These are phyloP conservation scores for Heliconius sara DNA, from an alignment of 2,888 invertebrate genomes.

Conservation along the genomic window DNA sequence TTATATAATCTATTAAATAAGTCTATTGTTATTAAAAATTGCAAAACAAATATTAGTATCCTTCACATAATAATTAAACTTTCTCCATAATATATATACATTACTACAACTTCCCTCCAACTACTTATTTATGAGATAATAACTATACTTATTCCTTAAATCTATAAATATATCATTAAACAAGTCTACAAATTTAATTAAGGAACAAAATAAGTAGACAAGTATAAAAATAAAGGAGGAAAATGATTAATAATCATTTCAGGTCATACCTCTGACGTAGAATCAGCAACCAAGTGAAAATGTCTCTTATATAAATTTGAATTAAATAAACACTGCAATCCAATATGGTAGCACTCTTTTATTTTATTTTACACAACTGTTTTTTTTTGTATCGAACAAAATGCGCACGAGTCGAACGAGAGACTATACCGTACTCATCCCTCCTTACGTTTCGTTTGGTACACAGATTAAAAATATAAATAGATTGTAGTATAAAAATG, in stretches of 20 bases:
- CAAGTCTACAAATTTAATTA: not conserved
- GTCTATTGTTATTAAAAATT: not conserved
- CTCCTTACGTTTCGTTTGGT: constrained; percentile 19
- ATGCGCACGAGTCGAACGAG: constrained; percentile 25
- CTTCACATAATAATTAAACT: not conserved
- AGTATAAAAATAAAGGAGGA: constrained; percentile 22
- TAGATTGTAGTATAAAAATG: constrained; percentile 9
- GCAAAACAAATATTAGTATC: not conserved
- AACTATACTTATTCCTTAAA: not conserved
- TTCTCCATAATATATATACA: not conserved
- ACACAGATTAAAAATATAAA: constrained; percentile 32
- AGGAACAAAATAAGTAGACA: not conserved
- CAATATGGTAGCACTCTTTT: constrained; percentile 25
- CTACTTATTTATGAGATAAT: not conserved
- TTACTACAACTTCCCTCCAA: not conserved
- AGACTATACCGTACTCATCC: constrained; percentile 20
- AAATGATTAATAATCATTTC: constrained; percentile 20
- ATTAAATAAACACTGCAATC: constrained; percentile 41
- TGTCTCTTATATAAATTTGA: constrained; percentile 4
- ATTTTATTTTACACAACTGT: constrained; percentile 21
- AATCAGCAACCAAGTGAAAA: constrained; percentile 9
- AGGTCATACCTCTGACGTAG: constrained; percentile 33
- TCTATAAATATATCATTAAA: not conserved
- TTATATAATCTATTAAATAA: not conserved
- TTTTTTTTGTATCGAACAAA: constrained; percentile 33